These are phyloP conservation scores for Poeciliopsis paucimaculata DNA, from an alignment of 2,797 vertebrate genomes.

Conservation along the genomic window DNA sequence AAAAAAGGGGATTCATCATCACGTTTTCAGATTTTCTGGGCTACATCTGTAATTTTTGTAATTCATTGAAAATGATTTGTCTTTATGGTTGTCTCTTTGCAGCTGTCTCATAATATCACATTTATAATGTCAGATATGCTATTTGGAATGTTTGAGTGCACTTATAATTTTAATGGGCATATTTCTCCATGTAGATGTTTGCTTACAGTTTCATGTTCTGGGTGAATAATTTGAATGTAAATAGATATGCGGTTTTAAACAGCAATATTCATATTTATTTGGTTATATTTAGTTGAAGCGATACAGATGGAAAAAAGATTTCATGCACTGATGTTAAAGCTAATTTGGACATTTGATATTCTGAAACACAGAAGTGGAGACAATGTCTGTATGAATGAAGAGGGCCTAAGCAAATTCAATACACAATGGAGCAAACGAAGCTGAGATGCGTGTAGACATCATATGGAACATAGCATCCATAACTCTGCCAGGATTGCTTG, in stretches of 20 bases:
- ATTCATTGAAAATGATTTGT: conserved; percentile 75
- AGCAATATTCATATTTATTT: not conserved
- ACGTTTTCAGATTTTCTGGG: conserved; percentile 79
- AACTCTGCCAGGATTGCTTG: not conserved
- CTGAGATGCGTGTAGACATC: not conserved
- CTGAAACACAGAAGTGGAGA: not conserved
- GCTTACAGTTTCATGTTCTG: conserved; percentile 46
- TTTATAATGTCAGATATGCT: conserved; percentile 55
- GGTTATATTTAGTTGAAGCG: conserved; percentile 13
- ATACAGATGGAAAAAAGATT: conserved; percentile 7
- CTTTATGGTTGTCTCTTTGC: conserved; percentile 56
- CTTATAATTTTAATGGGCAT: conserved; percentile 48
- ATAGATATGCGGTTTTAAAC: conserved; percentile 27
- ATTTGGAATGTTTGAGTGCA: conserved; percentile 52
- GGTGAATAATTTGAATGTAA: conserved; percentile 42
- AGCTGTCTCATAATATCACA: conserved; percentile 64
- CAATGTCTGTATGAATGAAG: not conserved
- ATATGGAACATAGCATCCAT: not conserved
- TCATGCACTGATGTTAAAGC: not conserved
- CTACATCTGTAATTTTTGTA: conserved; percentile 78
- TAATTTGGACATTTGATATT: not conserved
- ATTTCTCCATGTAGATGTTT: conserved; percentile 57
- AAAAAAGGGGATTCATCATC: conserved; percentile 76
- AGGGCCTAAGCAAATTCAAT: not conserved
- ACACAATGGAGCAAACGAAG: not conserved